Percentiles rank a stretch among this genome's conserved stretches.
phyloP scores from a whole-genome alignment of 2,113 vertebrate species.

The Rhinoptilus africanus region DNA sequence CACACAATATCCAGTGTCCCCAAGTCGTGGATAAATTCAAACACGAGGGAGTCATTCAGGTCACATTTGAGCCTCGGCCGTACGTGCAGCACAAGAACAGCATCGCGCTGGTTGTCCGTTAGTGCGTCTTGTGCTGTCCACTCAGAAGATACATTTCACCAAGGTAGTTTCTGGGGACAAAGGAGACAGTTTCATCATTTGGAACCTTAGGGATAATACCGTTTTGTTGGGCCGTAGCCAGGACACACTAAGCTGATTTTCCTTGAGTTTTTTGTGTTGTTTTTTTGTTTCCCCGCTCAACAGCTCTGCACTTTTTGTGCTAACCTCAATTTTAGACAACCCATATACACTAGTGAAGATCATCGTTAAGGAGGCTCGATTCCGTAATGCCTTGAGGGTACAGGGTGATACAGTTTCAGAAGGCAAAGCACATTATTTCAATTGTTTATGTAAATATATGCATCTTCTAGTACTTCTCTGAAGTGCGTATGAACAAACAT shows the following conservation, averaged over 20 bases:
- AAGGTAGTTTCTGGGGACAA: not conserved
- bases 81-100: conserved; percentile 17
- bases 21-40: conserved; percentile 56
- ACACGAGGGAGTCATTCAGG: conserved; percentile 31
- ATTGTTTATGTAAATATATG: not conserved
- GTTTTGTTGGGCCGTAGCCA: not conserved
- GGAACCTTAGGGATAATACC: not conserved
- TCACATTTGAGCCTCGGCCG: conserved; percentile 14
- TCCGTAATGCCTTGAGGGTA: not conserved
- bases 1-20: conserved; percentile 40
- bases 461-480: not conserved
- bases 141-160: conserved; percentile 2
- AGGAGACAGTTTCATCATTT: not conserved
- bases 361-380: not conserved
- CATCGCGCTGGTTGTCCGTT: not conserved
- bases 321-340: not conserved
- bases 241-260: not conserved
- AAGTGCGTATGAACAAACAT: not conserved
- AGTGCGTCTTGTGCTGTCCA: not conserved
- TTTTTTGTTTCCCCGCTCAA: accelerated
- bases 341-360: not conserved
- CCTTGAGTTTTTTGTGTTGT: not conserved
- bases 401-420: not conserved
- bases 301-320: not conserved
- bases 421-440: not conserved